A percentile compares a stretch with the other conserved stretches of the same genome.
Conservation (phyloP, 2,888 invertebrate genomes). For the Podabrus alpinus region DNA sequence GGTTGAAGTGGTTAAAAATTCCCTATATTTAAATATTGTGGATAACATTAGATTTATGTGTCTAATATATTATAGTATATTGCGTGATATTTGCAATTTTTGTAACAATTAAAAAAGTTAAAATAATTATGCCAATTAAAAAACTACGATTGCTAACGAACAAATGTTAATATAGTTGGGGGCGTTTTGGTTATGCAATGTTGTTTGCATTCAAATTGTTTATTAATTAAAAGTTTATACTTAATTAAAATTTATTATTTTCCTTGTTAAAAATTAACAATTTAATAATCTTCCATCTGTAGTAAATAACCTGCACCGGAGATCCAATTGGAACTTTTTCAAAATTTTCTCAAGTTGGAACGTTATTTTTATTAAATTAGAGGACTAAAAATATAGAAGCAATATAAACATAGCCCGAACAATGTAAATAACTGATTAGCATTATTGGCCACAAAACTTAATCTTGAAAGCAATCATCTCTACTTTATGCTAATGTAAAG, state of each 20-base stretch:
- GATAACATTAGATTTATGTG: no score
- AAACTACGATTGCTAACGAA: not conserved
- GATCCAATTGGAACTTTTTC: not conserved
- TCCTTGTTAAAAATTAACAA: not conserved
- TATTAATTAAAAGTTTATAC: not conserved
- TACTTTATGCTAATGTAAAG: slow-evolving; percentile 36
- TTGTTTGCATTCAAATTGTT: not conserved
- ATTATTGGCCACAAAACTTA: slow-evolving; percentile 32
- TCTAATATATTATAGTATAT: not conserved
- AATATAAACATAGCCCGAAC: slow-evolving; percentile 25
- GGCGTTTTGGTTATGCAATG: not conserved
- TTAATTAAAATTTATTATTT: not conserved
- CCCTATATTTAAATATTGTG: no score
- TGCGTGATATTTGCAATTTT: not conserved
- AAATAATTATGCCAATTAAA: not conserved
- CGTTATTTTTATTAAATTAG: not conserved
- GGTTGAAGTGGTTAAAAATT: no score
- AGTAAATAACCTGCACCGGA: not conserved
- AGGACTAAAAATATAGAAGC: slow-evolving; percentile 20
- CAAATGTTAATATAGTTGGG: not conserved
- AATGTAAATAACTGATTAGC: slow-evolving; percentile 33
- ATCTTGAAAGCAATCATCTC: slow-evolving; percentile 33
- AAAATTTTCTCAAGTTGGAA: not conserved
- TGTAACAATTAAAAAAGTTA: not conserved
- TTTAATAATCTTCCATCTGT: not conserved